Conservation (phyloP, 2,888 invertebrate genomes). For the Euplexia lucipara region DNA sequence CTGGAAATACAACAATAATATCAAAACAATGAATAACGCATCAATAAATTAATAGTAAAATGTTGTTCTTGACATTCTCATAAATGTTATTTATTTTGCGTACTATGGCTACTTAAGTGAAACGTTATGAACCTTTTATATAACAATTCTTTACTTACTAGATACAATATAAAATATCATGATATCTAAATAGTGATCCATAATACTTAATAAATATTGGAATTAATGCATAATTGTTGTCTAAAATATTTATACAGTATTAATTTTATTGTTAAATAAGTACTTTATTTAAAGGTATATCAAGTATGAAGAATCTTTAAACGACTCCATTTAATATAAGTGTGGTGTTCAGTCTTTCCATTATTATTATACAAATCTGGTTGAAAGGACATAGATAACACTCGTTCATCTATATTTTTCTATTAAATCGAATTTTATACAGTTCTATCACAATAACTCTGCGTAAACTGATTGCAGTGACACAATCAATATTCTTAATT, state of each 20-base stretch:
- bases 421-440: constrained; percentile 62
- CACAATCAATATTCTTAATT: constrained; percentile 67
- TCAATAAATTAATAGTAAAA: constrained; percentile 41
- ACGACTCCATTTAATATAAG: constrained; percentile 64
- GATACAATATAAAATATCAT: constrained; percentile 32
- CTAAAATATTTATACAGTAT: constrained; percentile 54
- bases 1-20: constrained; percentile 57
- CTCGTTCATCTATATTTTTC: constrained; percentile 49
- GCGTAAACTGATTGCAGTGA: constrained; percentile 78
- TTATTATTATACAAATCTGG: constrained; percentile 73
- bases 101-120: constrained; percentile 32
- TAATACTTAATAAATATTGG: constrained; percentile 38
- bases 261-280: constrained; percentile 74
- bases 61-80: constrained; percentile 25
- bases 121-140: constrained; percentile 12
- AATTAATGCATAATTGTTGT: constrained; percentile 40
- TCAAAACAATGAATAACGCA: constrained; percentile 30
- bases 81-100: constrained; percentile 4
- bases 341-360: constrained; percentile 83
- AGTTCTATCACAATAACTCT: constrained; percentile 75
- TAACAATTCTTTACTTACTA: constrained; percentile 28
- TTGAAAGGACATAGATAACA: constrained; percentile 60
- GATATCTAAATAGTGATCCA: constrained; percentile 37
- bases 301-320: constrained; percentile 70
- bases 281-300: constrained; percentile 79